These are phyloP conservation scores for Sinocyclocheilus anshuiensis DNA, from an alignment of 2,113 vertebrate genomes.

Conservation along the genomic window DNA sequence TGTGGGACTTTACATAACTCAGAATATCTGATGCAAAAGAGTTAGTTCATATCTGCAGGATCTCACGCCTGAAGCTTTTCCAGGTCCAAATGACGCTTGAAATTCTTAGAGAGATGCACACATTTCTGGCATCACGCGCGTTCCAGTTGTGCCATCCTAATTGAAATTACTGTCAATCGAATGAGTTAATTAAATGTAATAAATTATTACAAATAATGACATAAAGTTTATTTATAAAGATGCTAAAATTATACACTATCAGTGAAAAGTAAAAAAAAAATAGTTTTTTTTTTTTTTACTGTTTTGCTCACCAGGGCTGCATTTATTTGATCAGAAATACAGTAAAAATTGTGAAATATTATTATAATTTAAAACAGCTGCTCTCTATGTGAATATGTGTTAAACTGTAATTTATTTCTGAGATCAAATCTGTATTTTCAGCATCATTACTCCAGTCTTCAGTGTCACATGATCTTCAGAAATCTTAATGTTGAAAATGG, in stretches of 20 bases:
- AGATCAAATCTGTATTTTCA: neutral
- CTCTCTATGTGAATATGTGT: neutral
- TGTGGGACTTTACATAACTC: neutral
- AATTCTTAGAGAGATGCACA: no score
- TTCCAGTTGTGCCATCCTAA: no score
- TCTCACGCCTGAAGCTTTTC: no score
- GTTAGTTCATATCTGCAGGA: no score
- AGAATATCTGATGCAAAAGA: neutral
- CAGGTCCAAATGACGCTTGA: no score
- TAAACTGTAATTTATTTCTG: neutral
- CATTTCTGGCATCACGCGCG: no score
- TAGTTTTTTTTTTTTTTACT: neutral
- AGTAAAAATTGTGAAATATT: neutral
- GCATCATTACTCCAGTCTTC: neutral
- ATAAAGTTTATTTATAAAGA: no score
- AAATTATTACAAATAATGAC: no score
- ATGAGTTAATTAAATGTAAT: no score
- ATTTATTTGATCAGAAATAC: neutral
- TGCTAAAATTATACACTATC: no score
- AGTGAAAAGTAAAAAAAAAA: no score
- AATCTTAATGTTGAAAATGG: neutral
- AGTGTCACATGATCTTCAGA: neutral
- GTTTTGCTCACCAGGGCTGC: neutral
- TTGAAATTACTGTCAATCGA: no score
- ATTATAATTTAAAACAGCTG: rapidly evolving